Evolutionary conservation across 2,888 invertebrate genomes (phyloP).

Genomic region (Eustalomyia histrio): DNA sequence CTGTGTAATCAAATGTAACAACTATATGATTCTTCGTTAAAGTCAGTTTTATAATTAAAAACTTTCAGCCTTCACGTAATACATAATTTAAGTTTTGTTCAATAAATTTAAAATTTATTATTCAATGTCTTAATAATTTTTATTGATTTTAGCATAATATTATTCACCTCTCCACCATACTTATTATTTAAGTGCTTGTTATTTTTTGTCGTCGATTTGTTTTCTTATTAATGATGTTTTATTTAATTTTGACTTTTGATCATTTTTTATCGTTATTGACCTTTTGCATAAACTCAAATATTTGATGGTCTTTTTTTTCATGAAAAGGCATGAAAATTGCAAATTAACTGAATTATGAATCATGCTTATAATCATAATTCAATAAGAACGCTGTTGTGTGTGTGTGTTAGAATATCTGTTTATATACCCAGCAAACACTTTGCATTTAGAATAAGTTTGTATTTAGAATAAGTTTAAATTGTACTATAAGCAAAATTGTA

Average conservation of each 20-base stretch:
- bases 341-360: conserved; percentile 68
- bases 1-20: too few species aligned
- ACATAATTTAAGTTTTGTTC: neutral
- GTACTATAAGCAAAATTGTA: too few species aligned
- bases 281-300: conserved; percentile 18
- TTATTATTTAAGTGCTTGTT: neutral
- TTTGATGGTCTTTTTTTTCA: conserved; percentile 17
- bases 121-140: neutral
- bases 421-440: too few species aligned
- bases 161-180: neutral
- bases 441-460: too few species aligned
- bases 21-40: too few species aligned
- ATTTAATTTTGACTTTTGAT: conserved; percentile 67
- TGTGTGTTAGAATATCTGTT: neutral
- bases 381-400: conserved; percentile 40
- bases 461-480: too few species aligned
- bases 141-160: neutral
- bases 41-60: too few species aligned
- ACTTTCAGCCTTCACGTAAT: too few species aligned
- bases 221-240: conserved; percentile 67
- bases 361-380: conserved; percentile 61
- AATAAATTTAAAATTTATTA: neutral
- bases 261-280: conserved; percentile 66
- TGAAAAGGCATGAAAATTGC: conserved; percentile 63
- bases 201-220: neutral